Evolutionary conservation across 2,888 invertebrate species (phyloP).

Genomic region (Mythimna vitellina): DNA sequence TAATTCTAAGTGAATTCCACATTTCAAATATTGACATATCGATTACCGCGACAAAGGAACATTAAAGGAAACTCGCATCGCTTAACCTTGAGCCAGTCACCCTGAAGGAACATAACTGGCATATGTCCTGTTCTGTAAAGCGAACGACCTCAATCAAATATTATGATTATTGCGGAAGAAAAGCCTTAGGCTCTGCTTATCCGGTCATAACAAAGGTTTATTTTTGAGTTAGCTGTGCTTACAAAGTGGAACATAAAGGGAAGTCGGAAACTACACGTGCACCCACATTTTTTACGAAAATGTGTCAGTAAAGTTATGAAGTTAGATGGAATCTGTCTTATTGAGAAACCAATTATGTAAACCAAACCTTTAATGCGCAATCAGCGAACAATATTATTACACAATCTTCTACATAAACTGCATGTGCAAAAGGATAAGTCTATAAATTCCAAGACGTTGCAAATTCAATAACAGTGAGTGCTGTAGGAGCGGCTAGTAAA

Average conservation of each 20-base stretch:
- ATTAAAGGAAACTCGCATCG: constrained; percentile 14
- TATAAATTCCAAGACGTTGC: constrained; percentile 42
- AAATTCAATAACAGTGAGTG: constrained; percentile 57
- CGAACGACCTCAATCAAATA: constrained; percentile 15
- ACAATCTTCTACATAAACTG: neutral
- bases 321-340: neutral
- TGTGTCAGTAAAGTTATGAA: neutral
- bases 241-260: constrained; percentile 7
- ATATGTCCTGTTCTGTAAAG: constrained; percentile 19
- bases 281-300: neutral
- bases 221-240: constrained; percentile 9
- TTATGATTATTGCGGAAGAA: constrained; percentile 14
- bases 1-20: too few relatives aligned
- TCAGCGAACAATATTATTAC: neutral
- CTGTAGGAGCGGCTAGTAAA: constrained; percentile 51
- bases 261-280: neutral
- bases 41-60: constrained; percentile 7
- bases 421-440: constrained; percentile 5
- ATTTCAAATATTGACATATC: neutral
- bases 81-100: constrained; percentile 15
- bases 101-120: constrained; percentile 12
- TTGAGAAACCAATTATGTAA: neutral
- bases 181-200: constrained; percentile 11
- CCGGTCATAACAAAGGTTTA: constrained; percentile 14
- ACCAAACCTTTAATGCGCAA: neutral